Evolutionary conservation across 30 jellyfish, hydroid and myxozoan genomes (phyloP), one percentile per base, ranked within the genome.

Genomic region (Aurelia coerulea): DNA sequence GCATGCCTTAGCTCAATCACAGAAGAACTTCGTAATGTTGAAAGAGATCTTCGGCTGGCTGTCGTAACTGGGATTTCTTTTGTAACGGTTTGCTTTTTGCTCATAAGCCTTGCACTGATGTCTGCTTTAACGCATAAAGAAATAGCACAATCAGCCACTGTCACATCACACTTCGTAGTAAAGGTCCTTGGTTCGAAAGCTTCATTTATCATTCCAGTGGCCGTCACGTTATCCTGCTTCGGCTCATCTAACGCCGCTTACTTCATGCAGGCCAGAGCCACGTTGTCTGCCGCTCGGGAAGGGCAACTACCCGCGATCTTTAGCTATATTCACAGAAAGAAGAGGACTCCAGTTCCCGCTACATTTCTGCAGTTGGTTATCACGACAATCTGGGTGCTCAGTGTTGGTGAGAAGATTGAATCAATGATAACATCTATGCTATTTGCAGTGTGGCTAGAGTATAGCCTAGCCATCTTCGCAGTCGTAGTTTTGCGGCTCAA

Each of bases 271-370:
- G 33, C 83, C 18, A 33, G 83, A 73, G 42, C 51, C 23, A 16
- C 51, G 1, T n/a, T 73, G 69, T 73, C 83, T 73, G 83, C 83
- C 8, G 83, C 69, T 16, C 80, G 73, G 2, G 73, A 63, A 32
- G 73, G 73, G 37, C 80, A 69, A 29, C 15, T 69, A 18, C 80
- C 80, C 2, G 33, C 23, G 2, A 19, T 35, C 15, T 35, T 69
- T 10, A n/a, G 52, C 32, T 69, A 2, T 18, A 32, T 69, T 14
- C 59, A 69, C 14, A 32, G 14, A 29, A 69, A 29, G 39, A 29
- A 35, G 15, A 15, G 69, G 16, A 42, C 67, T 15, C 83, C 83
- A 2, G 10, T 73, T 5, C 83, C 83, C 33, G 83, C 83, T 73
- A 32, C 51, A 5, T n/a, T 73, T 6, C 9, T 73, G 37, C 51